These are phyloP conservation scores for Vipera ursinii DNA, from an alignment of 2,797 vertebrate genomes.

Conservation along the genomic window DNA sequence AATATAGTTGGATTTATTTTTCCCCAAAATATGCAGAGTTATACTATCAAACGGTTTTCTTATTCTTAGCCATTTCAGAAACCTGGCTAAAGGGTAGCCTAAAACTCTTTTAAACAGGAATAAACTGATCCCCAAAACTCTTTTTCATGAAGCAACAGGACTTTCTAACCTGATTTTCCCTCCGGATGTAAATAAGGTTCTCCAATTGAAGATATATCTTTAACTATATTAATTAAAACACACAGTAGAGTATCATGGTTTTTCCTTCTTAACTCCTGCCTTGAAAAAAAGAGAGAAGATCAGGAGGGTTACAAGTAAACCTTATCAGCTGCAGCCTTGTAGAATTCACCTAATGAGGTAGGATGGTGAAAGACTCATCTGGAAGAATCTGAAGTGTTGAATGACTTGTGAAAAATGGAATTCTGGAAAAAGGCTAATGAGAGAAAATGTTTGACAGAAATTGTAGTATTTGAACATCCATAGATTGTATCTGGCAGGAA, in stretches of 20 bases:
- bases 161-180: too few relatives aligned
- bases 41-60: not conserved
- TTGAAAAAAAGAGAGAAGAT: not conserved
- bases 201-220: not conserved
- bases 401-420: not conserved
- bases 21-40: not conserved
- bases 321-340: not conserved
- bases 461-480: not conserved
- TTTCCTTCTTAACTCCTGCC: not conserved
- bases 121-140: not conserved
- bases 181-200: not conserved
- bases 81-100: not conserved
- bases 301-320: not conserved
- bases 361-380: not conserved
- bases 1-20: not conserved
- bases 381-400: not conserved
- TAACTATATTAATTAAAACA: not conserved
- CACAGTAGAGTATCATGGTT: not conserved
- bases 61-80: not conserved
- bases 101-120: not conserved
- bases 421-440: not conserved
- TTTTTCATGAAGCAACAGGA: too few relatives aligned
- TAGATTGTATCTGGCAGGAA: not conserved
- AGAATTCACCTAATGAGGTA: not conserved
- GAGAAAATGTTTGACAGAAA: not conserved